A percentile compares a stretch with the other conserved stretches of the same genome.
These are phyloP conservation scores for Azemiops feae DNA, from an alignment of 2,113 vertebrate species.

Conservation along the genomic window DNA sequence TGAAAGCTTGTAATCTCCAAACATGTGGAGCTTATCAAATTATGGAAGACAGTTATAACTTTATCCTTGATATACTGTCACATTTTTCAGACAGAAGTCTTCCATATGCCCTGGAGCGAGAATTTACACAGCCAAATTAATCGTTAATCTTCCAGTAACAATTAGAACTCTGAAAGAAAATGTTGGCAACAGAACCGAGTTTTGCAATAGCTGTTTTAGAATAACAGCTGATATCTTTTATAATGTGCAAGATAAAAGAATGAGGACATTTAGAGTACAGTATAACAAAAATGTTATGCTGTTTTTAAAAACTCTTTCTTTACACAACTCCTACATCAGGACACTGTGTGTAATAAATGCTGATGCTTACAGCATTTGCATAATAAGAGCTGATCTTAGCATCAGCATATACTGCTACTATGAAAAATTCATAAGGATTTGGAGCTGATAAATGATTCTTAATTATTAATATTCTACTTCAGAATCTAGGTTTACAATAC, in stretches of 20 bases:
- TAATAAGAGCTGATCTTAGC: not conserved
- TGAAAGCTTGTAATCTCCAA: not conserved
- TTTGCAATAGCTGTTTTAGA: not conserved
- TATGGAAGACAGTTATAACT: not conserved
- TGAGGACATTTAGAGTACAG: not conserved
- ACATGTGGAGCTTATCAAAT: not conserved
- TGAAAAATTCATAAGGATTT: constrained; percentile 38
- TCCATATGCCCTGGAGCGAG: not conserved
- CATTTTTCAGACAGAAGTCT: not conserved
- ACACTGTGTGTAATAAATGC: accelerated
- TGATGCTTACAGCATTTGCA: accelerated
- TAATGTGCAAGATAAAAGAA: not conserved
- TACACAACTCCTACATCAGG: not conserved
- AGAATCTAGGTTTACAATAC: constrained; percentile 41
- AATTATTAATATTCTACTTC: constrained; percentile 41
- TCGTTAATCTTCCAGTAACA: not conserved
- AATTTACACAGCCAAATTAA: not conserved
- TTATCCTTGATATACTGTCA: not conserved
- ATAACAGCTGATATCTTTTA: not conserved
- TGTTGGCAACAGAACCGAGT: not conserved
- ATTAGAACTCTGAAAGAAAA: not conserved
- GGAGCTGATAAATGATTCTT: constrained; percentile 53
- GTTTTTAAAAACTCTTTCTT: not conserved
- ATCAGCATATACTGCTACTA: accelerated
- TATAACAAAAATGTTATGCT: not conserved